These are phyloP conservation scores for Habrosyne pyritoides DNA, from an alignment of 2,888 invertebrate genomes.

Conservation along the genomic window DNA sequence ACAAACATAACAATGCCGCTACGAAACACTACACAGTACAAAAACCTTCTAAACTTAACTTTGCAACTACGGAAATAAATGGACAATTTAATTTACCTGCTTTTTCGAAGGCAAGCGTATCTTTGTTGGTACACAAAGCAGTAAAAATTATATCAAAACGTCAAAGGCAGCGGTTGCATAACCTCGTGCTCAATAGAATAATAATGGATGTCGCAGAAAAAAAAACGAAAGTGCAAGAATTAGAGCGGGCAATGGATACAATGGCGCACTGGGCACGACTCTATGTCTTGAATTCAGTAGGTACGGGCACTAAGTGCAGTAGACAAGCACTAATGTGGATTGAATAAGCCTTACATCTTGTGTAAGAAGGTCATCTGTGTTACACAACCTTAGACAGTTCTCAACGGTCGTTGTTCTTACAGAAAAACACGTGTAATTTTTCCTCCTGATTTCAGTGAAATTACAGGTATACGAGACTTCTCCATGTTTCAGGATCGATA, in stretches of 20 bases:
- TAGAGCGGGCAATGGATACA: constrained; percentile 77
- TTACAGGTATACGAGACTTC: too few species aligned
- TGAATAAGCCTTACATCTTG: constrained; percentile 1
- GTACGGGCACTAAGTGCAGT: constrained; percentile 8
- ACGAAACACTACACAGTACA: constrained; percentile 7
- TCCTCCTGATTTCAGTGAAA: too few species aligned
- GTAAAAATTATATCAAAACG: constrained; percentile 82
- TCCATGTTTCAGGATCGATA: too few species aligned
- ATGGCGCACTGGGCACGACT: constrained; percentile 68
- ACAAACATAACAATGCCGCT: constrained; percentile 42
- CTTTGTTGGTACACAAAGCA: constrained; percentile 59
- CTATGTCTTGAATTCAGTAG: constrained; percentile 29
- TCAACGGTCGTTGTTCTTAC: not conserved
- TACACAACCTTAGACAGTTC: not conserved
- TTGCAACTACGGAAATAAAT: constrained; percentile 16
- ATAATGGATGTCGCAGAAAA: constrained; percentile 80
- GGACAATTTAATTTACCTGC: constrained; percentile 25
- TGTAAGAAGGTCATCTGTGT: constrained; percentile 1
- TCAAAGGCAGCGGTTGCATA: constrained; percentile 74
- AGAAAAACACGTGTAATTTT: too few species aligned
- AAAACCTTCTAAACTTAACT: constrained; percentile 29
- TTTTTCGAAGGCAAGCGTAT: constrained; percentile 23
- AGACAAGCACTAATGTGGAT: constrained; percentile 1
- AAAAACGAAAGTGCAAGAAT: constrained; percentile 79
- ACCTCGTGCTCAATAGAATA: constrained; percentile 80